These are phyloP conservation scores for Glaucomys volans DNA, from an alignment of 2,113 vertebrate species.

Conservation along the genomic window DNA sequence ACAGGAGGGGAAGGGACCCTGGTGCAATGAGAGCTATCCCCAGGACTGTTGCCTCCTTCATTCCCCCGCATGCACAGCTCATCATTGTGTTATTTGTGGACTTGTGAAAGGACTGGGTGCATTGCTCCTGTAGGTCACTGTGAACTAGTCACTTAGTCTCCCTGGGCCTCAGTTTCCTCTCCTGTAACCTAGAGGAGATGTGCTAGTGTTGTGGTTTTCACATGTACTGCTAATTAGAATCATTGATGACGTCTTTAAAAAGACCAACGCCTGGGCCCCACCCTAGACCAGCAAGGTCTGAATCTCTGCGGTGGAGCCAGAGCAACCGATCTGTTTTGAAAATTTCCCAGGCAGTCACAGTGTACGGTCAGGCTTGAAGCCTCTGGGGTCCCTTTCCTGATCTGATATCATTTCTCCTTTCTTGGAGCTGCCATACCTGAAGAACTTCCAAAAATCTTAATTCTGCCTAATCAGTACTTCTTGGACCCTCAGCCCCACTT, in stretches of 20 bases:
- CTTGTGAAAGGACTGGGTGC: not conserved
- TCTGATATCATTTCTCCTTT: not conserved
- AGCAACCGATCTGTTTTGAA: not conserved
- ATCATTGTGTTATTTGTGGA: fast-evolving
- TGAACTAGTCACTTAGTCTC: not conserved
- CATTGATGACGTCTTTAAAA: not conserved
- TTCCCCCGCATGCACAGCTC: fast-evolving
- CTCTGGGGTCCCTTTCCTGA: not conserved
- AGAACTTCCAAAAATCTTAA: not conserved
- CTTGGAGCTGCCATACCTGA: not conserved
- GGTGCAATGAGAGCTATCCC: too few species aligned
- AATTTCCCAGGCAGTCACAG: not conserved
- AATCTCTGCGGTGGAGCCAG: not conserved
- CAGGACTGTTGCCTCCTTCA: too few species aligned
- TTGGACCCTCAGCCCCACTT: not conserved
- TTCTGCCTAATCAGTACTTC: not conserved
- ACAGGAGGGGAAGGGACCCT: not conserved
- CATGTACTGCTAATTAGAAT: not conserved
- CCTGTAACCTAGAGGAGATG: not conserved
- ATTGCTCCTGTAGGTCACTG: not conserved
- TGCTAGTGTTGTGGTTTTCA: not conserved
- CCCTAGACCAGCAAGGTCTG: not conserved
- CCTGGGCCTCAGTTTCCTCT: not conserved
- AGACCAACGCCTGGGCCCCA: not conserved
- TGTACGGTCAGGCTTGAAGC: not conserved